Base-by-base conservation (phyloP, 1,140 invertebrate genomes). In the Gryllus bimaculatus region DNA sequence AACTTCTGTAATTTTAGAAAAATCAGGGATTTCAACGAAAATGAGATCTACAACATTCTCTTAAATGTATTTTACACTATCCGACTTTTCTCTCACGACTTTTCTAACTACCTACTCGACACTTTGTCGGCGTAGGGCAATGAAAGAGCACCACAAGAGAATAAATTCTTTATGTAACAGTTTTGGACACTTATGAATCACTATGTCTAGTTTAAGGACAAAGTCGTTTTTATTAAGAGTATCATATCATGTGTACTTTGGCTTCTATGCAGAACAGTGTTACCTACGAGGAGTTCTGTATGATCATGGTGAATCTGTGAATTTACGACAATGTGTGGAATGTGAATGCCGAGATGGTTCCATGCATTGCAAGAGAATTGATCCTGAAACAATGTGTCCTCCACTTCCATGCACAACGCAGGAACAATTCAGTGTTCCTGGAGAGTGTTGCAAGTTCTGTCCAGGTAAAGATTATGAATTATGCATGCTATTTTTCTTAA, bases 381-480 rank as follows among this genome's bases (percentile, higher is more conserved):
- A 95, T 83, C 92, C 92, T 7, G 89, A 92, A 81, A 91, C 88
- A 10, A 89, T 88, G 78, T 97, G 95, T 87, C 95, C 95, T 47
- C 87, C 89, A 81, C 87, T 97, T 79, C 89, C 91, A n/a, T 97
- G 95, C 89, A 91, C 92, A 77, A 86, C 88, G 39, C 88, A 90
- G 73, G 89, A 95, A 83, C 93, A 94, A 85, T 91, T 96, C 82
- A 90, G 90, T 82, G 92, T 94, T 73, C 91, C 92, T 47, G 94
- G 92, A 77, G 92, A 96, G 85, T 97, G 95, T 86, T 97, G 95
- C 87, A 95, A 94, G 85, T 94, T 95, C 84, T 97, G 95, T 86
- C 92, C 91, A 88, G 95, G 95, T 96, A 80, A 21, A 26, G n/a
- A 8, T 1, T 21, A 21, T 18, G 47, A 39, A 39, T 75, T 75